Base-by-base conservation (phyloP, 1,140 invertebrate species). In the Agraylea sexmaculata region DNA sequence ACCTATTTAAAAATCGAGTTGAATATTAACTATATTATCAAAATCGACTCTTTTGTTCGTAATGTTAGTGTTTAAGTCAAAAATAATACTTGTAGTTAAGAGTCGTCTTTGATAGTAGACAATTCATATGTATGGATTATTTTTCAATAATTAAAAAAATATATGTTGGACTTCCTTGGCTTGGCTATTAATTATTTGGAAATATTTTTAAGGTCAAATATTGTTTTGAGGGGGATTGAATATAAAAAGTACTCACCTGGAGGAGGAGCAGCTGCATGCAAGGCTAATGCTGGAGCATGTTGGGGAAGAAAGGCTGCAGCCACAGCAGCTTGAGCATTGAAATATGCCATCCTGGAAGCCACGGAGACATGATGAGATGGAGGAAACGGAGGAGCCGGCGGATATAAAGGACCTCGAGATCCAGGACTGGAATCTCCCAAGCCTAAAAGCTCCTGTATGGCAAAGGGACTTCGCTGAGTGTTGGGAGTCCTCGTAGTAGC, bases 401-500 rank as follows among this genome's bases (percentile, higher is more conserved):
- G 45, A 62, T 70, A 54, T 53, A 56, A 36, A 53, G 16, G 54
- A 47, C 55, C 58, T 57, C 66, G 53, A 41, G 53, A 56, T 59
- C 39, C 51, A 50, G 47, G 53, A 55, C 54, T 56, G 42, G 46
- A 53, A 15, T 64, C 66, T 21, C 79, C 78, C 23, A 91, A 62
- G 1, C 87, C 87, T 51, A 91, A 67, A 49, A 91, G 70, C 68
- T 92, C 87, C 61, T 92, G 87, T 56, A 91, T 91, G 47, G 84
- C 87, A 65, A 91, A 92, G 12, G 87, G 86, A 46, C 84, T 87
- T 50, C 87, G 70, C 62, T 89, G 85, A 47, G 84, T 83, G 71
- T 62, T 57, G 4, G 60, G 51, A 30, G 63, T 45, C 55, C 53
- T 52, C 57, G 45, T 58, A 49, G 40, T 57, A 46, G 47, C 55